Evolutionary conservation across 2,888 invertebrate species (phyloP), one percentile per base, ranked within the genome.

Genomic region (Aporophyla lueneburgensis): DNA sequence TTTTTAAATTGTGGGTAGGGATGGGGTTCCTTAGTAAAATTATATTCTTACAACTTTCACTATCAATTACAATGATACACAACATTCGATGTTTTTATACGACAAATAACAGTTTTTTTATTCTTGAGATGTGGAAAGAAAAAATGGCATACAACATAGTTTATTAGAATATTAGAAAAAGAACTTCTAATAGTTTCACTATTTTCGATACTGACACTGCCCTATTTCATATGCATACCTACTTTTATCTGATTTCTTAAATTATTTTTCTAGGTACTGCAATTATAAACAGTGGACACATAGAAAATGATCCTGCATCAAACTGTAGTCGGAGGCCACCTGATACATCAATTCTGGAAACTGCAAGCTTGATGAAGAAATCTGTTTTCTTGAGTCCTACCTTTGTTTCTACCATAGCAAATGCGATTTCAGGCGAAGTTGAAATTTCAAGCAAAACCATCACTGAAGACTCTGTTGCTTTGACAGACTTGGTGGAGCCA

Each of bases 381-480:
- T 95, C 96, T 24, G 92, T 96, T 53, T 93, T 95, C 79, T 90
- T 96, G 76, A 96, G 96, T 85, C 95, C 96, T 46, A 94, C 95
- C 56, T 95, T 95, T 91, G 85, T 89, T 73, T 87, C 92, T 62
- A 83, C 88, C 46, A 78, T 87, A 77, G 66, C 88, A 68, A 89
- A 90, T 89, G 80, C 83, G 16, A 87, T 87, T 84, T 61, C 89
- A 69, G 90, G 89, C 49, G 92, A 93, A 89, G 71, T 91, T 40
- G 89, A 91, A 87, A 85, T 91, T 76, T 73, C 88, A 62, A 86
- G 80, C 71, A 80, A 82, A 76, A 74, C 69, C 2, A 68, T 65
- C 10, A 21, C 21, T 62, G 67, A 80, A 33, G 73, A 71, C 21
- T 33, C 73, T 40, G 21, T 70, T 51, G 33, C 12, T 46, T 5